phyloP scores from a whole-genome alignment of 2,888 invertebrate species.

The Drosophila pegasa region DNA sequence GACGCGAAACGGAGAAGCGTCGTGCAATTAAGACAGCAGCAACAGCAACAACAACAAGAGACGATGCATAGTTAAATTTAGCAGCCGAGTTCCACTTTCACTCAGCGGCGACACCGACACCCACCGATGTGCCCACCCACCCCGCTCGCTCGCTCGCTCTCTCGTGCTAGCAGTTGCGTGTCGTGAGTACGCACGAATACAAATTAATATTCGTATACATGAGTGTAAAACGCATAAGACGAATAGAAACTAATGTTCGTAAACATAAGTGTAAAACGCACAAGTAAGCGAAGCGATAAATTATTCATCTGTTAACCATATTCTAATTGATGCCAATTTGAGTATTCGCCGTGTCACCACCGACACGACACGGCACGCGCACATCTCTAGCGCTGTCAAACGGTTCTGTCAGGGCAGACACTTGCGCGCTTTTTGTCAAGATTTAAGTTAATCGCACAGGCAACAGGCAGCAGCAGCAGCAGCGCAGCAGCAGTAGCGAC shows the following conservation, averaged over 20 bases:
- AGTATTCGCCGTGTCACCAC: not conserved
- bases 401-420: constrained; percentile 50
- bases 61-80: constrained; percentile 77
- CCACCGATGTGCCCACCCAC: constrained; percentile 36
- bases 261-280: not conserved
- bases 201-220: constrained; percentile 5
- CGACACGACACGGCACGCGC: constrained; percentile 22
- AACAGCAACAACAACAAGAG: constrained; percentile 47
- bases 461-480: constrained; percentile 4
- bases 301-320: not conserved
- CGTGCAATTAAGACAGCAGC: constrained; percentile 75
- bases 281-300: constrained; percentile 1
- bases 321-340: not conserved
- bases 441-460: constrained; percentile 68
- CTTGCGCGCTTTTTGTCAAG: constrained; percentile 77
- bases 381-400: constrained; percentile 47
- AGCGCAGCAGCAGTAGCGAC: constrained; percentile 14
- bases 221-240: constrained; percentile 36
- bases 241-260: constrained; percentile 14
- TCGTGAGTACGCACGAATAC: constrained; percentile 42
- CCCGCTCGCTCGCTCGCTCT: constrained; percentile 14
- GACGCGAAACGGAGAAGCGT: constrained; percentile 59
- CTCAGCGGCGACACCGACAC: constrained; percentile 58
- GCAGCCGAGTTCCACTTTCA: constrained; percentile 82
- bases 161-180: constrained; percentile 36